phyloP scores from a whole-genome alignment of 2,888 invertebrate genomes.

The Trichopria drosophilae region DNA sequence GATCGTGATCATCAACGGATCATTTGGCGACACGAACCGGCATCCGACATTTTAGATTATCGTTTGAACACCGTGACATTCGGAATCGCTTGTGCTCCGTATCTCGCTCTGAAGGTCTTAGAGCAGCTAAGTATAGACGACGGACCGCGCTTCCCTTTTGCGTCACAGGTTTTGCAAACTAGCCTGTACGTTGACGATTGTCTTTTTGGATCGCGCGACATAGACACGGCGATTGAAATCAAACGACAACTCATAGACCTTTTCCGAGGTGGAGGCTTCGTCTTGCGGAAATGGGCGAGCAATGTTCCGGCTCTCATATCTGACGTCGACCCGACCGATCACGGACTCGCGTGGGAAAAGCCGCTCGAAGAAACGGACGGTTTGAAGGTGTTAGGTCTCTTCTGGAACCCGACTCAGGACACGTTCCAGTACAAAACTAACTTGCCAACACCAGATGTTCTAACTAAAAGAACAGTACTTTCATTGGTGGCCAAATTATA shows the following conservation, averaged over 20 bases:
- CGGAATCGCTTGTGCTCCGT: no score
- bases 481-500: slow-evolving; percentile 5
- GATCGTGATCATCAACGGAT: slow-evolving; percentile 1
- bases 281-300: slow-evolving; percentile 16
- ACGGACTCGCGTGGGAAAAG: slow-evolving; percentile 10
- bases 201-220: slow-evolving; percentile 13
- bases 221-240: not conserved
- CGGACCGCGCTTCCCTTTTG: slow-evolving; percentile 1
- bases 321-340: slow-evolving; percentile 5
- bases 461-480: not conserved
- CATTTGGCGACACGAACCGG: not conserved
- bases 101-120: no score
- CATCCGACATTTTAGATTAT: no score
- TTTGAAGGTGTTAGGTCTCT: slow-evolving; percentile 2
- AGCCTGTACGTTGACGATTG: slow-evolving; percentile 14
- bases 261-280: slow-evolving; percentile 15
- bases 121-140: no score
- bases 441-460: not conserved
- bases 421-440: slow-evolving; percentile 1
- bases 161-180: not conserved
- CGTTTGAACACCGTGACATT: no score
- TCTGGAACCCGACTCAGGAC: not conserved
- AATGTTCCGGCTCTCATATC: slow-evolving; percentile 4
- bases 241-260: slow-evolving; percentile 11
- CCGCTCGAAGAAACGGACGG: not conserved